Conservation (phyloP, 2,888 invertebrate genomes). For the Mactromeris polynyma region DNA sequence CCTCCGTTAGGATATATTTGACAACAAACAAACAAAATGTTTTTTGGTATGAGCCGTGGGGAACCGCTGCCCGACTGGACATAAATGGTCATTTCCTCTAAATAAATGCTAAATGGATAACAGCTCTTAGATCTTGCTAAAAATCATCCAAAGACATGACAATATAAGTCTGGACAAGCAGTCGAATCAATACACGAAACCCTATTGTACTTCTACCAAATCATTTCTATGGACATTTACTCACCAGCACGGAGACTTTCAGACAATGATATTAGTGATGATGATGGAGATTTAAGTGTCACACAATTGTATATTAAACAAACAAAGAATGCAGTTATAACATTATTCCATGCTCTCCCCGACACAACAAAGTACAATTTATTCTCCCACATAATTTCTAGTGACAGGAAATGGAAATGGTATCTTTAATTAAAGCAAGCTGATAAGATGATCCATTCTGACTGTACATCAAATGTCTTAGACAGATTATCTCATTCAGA, state of each 20-base stretch:
- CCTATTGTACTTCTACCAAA: not conserved
- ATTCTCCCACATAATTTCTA: not conserved
- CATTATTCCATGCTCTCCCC: too few species aligned
- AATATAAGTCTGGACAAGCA: not conserved
- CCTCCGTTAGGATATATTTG: too few species aligned
- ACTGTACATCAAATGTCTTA: not conserved
- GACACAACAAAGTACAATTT: not conserved
- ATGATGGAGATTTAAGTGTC: not conserved
- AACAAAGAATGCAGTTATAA: not conserved
- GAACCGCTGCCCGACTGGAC: too few species aligned
- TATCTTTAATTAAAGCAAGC: not conserved
- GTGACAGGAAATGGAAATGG: not conserved
- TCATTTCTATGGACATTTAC: not conserved
- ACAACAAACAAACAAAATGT: too few species aligned
- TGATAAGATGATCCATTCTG: not conserved
- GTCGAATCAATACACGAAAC: not conserved
- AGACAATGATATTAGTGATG: not conserved
- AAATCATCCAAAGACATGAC: not conserved
- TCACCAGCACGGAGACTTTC: not conserved
- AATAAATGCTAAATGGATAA: not conserved
- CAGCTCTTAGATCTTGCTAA: not conserved
- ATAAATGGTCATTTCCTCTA: not conserved
- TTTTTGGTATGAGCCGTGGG: too few species aligned
- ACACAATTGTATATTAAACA: not conserved
- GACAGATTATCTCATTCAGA: not conserved